These are phyloP conservation scores for Drosophila sechellia DNA, from an alignment of 1,140 invertebrate species.

Conservation along the genomic window DNA sequence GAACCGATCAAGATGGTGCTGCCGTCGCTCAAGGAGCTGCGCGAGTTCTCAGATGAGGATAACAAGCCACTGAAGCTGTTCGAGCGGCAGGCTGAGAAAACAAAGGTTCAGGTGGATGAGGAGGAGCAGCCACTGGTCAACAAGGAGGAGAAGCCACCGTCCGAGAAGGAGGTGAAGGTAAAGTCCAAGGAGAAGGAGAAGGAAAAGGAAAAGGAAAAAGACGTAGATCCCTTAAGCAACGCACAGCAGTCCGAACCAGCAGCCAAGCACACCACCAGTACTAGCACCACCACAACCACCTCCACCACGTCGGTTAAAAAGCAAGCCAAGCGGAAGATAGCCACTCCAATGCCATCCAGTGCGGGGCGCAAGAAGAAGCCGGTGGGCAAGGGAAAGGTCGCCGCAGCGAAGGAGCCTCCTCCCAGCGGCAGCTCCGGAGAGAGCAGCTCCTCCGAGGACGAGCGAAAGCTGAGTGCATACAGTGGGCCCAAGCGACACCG, in stretches of 20 bases:
- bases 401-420: slow-evolving; percentile 5
- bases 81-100: slow-evolving; percentile 21
- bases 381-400: slow-evolving; percentile 9
- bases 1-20: slow-evolving; percentile 82
- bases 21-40: slow-evolving; percentile 71
- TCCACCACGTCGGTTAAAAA: slow-evolving; percentile 40
- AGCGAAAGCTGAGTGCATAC: slow-evolving; percentile 68
- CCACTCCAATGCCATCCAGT: slow-evolving; percentile 31
- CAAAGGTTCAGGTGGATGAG: not conserved
- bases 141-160: slow-evolving; percentile 10
- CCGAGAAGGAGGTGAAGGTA: not conserved
- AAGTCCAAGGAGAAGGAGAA: slow-evolving; percentile 7
- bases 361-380: slow-evolving; percentile 40
- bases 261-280: slow-evolving; percentile 1
- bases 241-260: slow-evolving; percentile 23
- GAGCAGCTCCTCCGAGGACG: slow-evolving; percentile 74
- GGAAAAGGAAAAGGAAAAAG: slow-evolving; percentile 6
- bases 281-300: not conserved
- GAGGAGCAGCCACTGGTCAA: not conserved
- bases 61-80: slow-evolving; percentile 67
- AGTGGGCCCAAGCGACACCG: slow-evolving; percentile 91
- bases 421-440: slow-evolving; percentile 47
- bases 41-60: slow-evolving; percentile 80
- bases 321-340: slow-evolving; percentile 47
- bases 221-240: slow-evolving; percentile 12